Conservation (phyloP, 2,797 vertebrate genomes). For the Microctenopoma lineatum region DNA sequence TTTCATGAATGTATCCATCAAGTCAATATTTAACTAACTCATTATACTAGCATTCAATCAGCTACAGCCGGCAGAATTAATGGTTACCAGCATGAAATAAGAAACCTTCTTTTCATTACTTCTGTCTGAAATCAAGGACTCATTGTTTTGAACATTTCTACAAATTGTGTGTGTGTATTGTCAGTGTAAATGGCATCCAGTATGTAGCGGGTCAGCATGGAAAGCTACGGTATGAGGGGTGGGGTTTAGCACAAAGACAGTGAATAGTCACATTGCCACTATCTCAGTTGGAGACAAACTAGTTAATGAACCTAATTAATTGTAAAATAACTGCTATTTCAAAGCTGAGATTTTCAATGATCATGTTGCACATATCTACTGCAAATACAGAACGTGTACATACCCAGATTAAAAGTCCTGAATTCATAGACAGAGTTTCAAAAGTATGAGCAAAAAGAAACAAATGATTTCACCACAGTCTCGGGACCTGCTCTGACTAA, state of each 20-base stretch:
- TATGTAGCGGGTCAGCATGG: background rate
- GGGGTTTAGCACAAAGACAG: background rate
- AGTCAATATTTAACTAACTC: background rate
- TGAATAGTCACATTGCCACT: background rate
- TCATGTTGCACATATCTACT: background rate
- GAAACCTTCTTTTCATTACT: background rate
- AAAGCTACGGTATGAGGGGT: background rate
- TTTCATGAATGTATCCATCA: background rate
- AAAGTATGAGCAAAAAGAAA: constrained; percentile 1
- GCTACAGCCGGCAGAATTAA: background rate
- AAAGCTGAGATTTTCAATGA: background rate
- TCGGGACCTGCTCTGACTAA: constrained; percentile 1
- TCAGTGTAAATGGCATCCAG: background rate
- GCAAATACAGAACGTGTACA: background rate
- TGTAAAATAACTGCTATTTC: constrained; percentile 7
- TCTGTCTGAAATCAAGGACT: background rate
- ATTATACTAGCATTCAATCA: background rate
- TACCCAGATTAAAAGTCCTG: background rate
- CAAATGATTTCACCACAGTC: constrained; percentile 17
- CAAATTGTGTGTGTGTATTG: background rate
- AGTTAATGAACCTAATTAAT: background rate
- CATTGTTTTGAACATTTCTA: background rate
- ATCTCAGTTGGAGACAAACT: background rate
- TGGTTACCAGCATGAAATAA: background rate
- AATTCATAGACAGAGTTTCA: background rate